phyloP scores from a whole-genome alignment of 2,797 vertebrate genomes.

The Hylomyscus alleni region DNA sequence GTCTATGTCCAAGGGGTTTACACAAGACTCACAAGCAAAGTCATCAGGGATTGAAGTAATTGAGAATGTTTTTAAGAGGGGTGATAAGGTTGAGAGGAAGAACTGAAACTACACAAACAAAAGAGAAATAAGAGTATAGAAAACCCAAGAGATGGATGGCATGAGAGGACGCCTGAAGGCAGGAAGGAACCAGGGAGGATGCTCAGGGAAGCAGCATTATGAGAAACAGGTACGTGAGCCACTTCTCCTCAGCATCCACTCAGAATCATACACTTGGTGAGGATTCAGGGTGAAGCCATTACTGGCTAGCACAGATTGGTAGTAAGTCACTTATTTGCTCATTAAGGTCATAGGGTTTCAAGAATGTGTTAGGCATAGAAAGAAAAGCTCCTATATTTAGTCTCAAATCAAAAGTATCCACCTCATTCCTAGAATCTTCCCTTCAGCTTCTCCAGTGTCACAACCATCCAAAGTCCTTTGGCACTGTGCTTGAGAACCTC shows the following conservation, averaged over 20 bases:
- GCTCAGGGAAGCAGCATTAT: not conserved
- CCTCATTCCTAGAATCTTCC: not conserved
- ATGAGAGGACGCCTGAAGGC: not conserved
- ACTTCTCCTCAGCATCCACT: not conserved
- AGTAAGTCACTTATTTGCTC: not conserved
- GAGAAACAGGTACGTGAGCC: not conserved
- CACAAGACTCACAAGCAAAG: not conserved
- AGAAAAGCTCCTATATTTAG: not conserved
- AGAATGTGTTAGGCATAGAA: not conserved
- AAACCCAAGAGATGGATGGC: not conserved
- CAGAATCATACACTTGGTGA: not conserved
- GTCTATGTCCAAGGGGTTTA: not conserved
- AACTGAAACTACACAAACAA: not conserved
- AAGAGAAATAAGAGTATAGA: too few species aligned
- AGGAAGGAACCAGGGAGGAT: not conserved
- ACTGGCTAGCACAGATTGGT: not conserved
- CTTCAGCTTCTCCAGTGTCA: not conserved
- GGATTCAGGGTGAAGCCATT: accelerated
- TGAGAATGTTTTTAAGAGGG: not conserved
- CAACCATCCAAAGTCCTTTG: not conserved
- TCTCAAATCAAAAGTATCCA: not conserved
- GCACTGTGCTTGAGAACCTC: too few species aligned
- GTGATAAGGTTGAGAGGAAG: not conserved
- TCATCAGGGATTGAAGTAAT: not conserved
- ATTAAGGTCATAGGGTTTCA: not conserved